Conservation (phyloP, 2,797 vertebrate genomes). For the Hoplostethus atlanticus region DNA sequence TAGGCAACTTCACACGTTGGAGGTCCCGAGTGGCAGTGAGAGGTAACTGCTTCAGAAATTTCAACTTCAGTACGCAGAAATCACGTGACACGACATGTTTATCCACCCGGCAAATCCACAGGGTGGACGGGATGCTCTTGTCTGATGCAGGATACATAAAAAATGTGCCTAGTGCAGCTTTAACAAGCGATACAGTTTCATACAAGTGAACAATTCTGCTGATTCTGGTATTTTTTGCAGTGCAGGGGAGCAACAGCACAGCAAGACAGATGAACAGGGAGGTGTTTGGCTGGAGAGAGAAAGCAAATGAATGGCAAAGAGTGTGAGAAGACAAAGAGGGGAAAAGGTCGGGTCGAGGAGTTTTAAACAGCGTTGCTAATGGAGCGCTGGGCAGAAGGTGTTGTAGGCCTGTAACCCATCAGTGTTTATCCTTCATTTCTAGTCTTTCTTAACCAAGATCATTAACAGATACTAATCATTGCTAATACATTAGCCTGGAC, state of each 20-base stretch:
- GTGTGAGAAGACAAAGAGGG: background rate
- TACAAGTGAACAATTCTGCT: too few species aligned
- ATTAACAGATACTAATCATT: background rate
- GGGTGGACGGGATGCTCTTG: too few species aligned
- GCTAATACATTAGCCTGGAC: background rate
- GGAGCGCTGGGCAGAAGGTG: conserved; percentile 8
- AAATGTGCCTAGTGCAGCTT: too few species aligned
- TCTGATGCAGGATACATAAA: too few species aligned
- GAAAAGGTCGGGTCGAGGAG: conserved; percentile 4
- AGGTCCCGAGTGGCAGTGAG: background rate
- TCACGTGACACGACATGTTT: too few species aligned
- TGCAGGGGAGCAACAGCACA: background rate
- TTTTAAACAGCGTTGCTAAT: conserved; percentile 24
- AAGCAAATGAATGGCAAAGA: conserved; percentile 2
- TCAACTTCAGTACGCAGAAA: too few species aligned
- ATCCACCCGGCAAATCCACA: too few species aligned
- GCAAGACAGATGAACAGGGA: conserved; percentile 5
- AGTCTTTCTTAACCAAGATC: background rate
- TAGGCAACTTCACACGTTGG: too few species aligned
- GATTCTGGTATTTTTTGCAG: background rate
- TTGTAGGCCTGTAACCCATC: conserved; percentile 9
- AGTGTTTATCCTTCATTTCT: conserved; percentile 20
- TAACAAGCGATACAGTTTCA: too few species aligned
- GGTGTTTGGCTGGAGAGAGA: background rate
- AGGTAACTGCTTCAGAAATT: too few species aligned